Base-by-base conservation (phyloP, 2,113 vertebrate species). In the Tragelaphus buxtoni region DNA sequence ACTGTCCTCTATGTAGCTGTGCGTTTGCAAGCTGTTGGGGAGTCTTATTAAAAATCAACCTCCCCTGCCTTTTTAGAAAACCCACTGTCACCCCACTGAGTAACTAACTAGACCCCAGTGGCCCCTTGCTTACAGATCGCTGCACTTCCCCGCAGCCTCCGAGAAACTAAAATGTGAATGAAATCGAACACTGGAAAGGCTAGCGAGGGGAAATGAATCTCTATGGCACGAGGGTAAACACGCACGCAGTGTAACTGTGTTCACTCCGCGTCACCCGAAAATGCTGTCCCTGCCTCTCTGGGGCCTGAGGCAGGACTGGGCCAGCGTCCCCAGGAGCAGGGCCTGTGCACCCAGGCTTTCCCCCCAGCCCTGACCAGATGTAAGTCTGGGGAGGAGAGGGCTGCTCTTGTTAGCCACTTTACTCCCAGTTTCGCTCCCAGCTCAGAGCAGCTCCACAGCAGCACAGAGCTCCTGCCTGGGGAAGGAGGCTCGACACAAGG, bases 241-340 rank as follows among this genome's bases (percentile, higher is more conserved):
- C 2, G 76, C 47, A 20, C 0, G 0, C 47, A 55, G 79, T 26
- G 24, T 3, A 51, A 6, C 1, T 39, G 79, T 8, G 32, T 32
- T 81, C 3, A 24, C 14, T 53, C 79, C 49, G 1, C 1, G 2
- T 39, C 49, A 13, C 51, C 79, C 22, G 8, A 2, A 14, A 53
- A 35, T 8, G 77, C 51, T 5, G 20, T 82, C 79, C 9, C 51
- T 35, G 0, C 51, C 22, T 35, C 51, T 26, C 79, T 55, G 20
- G 32, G n/a, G 79, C 28, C 76, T 18, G 76, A 51, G 76, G 47
- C 30, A 10, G 45, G 76, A 18, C 76, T 53, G 20, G 51, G 20
- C 49, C n/a, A 35, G 51, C 22, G 24, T 35, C 51, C 51, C 51
- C 12, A 1, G 79, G 12, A 35, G n/a, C 77, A 81, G 32, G 12